phyloP scores from a whole-genome alignment of 2,797 vertebrate genomes.

The Chelon labrosus region DNA sequence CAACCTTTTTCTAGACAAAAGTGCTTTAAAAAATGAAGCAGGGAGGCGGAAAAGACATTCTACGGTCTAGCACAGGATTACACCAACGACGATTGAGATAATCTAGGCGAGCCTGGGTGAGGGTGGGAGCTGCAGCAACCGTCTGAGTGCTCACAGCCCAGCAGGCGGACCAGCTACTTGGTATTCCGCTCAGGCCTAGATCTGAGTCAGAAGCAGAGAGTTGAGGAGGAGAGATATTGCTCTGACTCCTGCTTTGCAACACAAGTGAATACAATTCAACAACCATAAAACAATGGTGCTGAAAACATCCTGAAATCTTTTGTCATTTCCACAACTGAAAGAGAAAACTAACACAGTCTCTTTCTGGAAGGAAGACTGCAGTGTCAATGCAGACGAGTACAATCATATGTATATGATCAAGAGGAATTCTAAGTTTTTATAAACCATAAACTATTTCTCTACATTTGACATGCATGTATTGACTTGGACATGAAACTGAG shows the following conservation, averaged over 20 bases:
- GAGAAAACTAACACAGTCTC: slow-evolving; percentile 7
- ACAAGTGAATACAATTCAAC: slow-evolving; percentile 38
- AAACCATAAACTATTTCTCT: slow-evolving; percentile 7
- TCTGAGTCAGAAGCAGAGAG: slow-evolving; percentile 65
- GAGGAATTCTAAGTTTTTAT: neutral
- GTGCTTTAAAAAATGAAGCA: slow-evolving; percentile 8
- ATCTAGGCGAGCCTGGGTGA: slow-evolving; percentile 39
- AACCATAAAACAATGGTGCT: slow-evolving; percentile 34
- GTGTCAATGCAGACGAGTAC: slow-evolving; percentile 18
- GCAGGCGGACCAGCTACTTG: slow-evolving; percentile 75
- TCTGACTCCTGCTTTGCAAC: slow-evolving; percentile 55
- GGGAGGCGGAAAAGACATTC: slow-evolving; percentile 11
- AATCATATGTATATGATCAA: slow-evolving; percentile 28
- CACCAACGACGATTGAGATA: slow-evolving; percentile 58
- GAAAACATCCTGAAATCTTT: slow-evolving; percentile 32
- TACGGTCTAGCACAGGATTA: slow-evolving; percentile 43
- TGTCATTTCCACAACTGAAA: slow-evolving; percentile 14
- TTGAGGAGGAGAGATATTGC: slow-evolving; percentile 44
- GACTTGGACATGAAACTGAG: slow-evolving; percentile 7
- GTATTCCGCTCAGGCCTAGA: slow-evolving; percentile 81
- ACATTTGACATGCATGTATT: slow-evolving; percentile 2
- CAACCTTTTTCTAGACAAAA: slow-evolving; percentile 10
- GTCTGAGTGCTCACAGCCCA: slow-evolving; percentile 51
- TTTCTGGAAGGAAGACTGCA: neutral
- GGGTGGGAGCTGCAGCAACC: slow-evolving; percentile 48